phyloP scores from a whole-genome alignment of 2,113 vertebrate species.

The Apodemus sylvaticus region DNA sequence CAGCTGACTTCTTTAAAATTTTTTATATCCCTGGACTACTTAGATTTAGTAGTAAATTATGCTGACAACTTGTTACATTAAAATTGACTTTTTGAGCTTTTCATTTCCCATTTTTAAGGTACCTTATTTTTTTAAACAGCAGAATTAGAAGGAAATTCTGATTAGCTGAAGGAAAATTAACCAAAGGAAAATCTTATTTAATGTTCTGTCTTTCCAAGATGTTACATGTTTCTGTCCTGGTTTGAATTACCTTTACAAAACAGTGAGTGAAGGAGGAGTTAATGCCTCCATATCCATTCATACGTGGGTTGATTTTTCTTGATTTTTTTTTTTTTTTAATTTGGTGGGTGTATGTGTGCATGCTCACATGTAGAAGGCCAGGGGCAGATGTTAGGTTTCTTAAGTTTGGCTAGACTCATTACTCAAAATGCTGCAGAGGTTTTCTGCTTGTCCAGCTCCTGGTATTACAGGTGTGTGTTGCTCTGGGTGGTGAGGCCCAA shows the following conservation, averaged over 20 bases:
- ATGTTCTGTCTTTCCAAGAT: slow-evolving; percentile 23
- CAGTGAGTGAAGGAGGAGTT: neutral
- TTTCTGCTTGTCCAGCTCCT: neutral
- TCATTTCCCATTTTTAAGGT: slow-evolving; percentile 7
- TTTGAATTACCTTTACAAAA: slow-evolving; percentile 12
- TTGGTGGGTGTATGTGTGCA: neutral
- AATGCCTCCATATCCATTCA: neutral
- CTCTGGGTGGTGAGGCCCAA: neutral
- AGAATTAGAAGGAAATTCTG: neutral
- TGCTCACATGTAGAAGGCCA: neutral
- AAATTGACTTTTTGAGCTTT: slow-evolving; percentile 52
- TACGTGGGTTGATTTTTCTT: slow-evolving; percentile 8
- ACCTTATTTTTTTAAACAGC: neutral
- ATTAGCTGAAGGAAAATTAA: slow-evolving; percentile 1
- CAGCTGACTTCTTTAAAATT: neutral
- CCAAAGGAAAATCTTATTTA: neutral
- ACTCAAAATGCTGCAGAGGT: neutral
- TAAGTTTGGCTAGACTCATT: neutral
- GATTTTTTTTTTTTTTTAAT: neutral
- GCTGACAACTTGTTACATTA: slow-evolving; percentile 20
- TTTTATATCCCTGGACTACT: slow-evolving; percentile 1
- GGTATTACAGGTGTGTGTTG: neutral
- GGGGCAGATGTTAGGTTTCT: neutral
- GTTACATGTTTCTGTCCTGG: neutral
- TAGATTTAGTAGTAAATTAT: slow-evolving; percentile 45